Evolutionary conservation across 2,888 invertebrate species (phyloP), one percentile per base, ranked within the genome.

Genomic region (Drosophila atripex): DNA sequence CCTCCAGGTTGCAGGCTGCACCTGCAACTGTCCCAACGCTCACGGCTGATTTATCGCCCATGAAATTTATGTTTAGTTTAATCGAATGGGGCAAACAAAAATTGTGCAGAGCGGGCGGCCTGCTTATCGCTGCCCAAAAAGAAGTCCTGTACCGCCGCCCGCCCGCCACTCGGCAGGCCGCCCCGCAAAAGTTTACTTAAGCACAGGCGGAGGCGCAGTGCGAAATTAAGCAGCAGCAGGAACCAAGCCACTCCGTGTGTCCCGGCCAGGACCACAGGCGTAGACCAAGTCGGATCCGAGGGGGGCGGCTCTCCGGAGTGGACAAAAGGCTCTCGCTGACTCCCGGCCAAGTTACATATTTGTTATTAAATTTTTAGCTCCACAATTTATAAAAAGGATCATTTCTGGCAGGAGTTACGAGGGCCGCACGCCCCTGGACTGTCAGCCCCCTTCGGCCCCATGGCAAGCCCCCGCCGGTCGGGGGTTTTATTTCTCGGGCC

Each of bases 61-160:
- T 83, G 74, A 83, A 83, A 83, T 83, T 86, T 88, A 83, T 83
- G 88, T 86, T 83, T 88, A 83, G 88, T 88, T 88, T 88, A 88
- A 83, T 82, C 88, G 88, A 88, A 88, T 82, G 75, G 71, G 73
- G 88, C 76, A 85, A 71, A 71, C 76, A 76, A 54, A 64, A 70
- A 75, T 49, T 59, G 55, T 46, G 59, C 63, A 59, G 32, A 32
- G 32, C 12, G 52, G 41, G 52, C 41, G 52, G 69, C 70, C 71
- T 74, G 65, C 73, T 70, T 70, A 70, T 70, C 70, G 70, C 58
- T 57, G 64, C 56, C 66, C 66, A 70, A 45, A 38, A 28, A 49
- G 14, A 11, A 23, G 45, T 35, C 43, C 28, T 46, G 3, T 38
- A 6, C 38, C 56, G n/a, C 14, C 25, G n/a, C n/a, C n/a, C 3